Percentiles rank a stretch among this genome's conserved stretches.
Conservation (phyloP, 2,113 vertebrate species). For the Lynx canadensis region DNA sequence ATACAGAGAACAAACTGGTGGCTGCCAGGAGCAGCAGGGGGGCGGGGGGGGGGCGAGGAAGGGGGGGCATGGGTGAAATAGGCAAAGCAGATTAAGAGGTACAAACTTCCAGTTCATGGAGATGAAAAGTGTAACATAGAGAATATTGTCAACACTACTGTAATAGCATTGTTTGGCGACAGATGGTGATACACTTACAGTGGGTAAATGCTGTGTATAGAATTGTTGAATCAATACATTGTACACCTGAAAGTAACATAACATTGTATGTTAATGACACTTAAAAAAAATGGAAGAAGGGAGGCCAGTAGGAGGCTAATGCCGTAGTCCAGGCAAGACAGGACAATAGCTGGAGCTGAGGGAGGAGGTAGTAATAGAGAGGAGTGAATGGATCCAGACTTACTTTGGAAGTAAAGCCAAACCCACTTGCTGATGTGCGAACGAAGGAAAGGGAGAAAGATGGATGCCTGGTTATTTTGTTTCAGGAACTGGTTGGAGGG, state of each 20-base stretch:
- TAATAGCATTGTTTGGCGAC: neutral
- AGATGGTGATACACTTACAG: neutral
- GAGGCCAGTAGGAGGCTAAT: neutral
- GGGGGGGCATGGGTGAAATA: neutral
- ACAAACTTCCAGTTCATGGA: neutral
- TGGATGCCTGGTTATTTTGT: neutral
- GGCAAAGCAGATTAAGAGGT: neutral
- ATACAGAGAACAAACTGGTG: neutral
- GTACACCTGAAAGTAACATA: neutral
- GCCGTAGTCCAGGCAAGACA: neutral
- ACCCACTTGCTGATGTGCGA: neutral
- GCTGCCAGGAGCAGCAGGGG: neutral
- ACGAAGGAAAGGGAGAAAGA: neutral
- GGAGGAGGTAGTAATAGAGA: neutral
- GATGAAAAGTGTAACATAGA: neutral
- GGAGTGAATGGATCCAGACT: neutral
- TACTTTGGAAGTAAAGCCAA: neutral
- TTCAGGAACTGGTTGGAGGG: neutral
- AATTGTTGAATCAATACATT: neutral
- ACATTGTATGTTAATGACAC: neutral
- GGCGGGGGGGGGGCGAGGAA: too few relatives aligned
- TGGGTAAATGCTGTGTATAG: neutral
- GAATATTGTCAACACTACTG: neutral
- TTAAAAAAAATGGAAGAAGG: neutral
- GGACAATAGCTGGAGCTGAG: neutral